phyloP scores from a whole-genome alignment of 2,113 vertebrate species.

The Cercocebus atys region DNA sequence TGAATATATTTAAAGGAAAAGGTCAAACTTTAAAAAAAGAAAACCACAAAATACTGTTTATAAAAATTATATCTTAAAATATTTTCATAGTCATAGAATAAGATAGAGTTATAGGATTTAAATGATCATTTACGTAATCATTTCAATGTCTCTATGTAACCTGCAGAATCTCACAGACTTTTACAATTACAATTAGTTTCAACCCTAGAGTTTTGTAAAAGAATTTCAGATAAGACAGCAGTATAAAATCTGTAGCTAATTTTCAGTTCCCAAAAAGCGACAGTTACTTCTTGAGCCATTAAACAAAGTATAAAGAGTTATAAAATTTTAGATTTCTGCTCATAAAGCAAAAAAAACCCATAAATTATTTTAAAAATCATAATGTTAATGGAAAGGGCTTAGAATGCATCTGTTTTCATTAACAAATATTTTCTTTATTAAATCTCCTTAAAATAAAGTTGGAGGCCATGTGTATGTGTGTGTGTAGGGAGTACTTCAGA shows the following conservation, averaged over 20 bases:
- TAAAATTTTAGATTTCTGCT: background rate
- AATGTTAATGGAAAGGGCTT: background rate
- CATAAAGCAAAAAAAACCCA: background rate
- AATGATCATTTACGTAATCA: background rate
- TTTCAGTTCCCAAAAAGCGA: background rate
- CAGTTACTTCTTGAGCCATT: background rate
- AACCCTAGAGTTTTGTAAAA: background rate
- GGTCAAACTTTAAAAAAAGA: background rate
- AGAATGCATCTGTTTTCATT: background rate
- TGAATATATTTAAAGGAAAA: background rate
- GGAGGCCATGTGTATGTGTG: rapidly evolving
- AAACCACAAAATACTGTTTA: background rate
- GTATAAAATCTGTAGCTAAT: background rate
- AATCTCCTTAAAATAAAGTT: background rate
- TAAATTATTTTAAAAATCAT: background rate
- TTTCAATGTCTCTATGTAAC: background rate
- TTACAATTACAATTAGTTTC: background rate
- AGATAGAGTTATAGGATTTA: background rate
- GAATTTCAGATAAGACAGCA: background rate
- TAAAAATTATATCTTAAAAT: background rate
- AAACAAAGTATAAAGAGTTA: background rate
- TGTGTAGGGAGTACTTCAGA: background rate
- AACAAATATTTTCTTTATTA: background rate
- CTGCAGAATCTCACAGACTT: background rate
- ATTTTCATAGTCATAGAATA: background rate